Evolutionary conservation across 2,888 invertebrate species (phyloP), one percentile per base, ranked within the genome.

Genomic region (Ischnura elegans): DNA sequence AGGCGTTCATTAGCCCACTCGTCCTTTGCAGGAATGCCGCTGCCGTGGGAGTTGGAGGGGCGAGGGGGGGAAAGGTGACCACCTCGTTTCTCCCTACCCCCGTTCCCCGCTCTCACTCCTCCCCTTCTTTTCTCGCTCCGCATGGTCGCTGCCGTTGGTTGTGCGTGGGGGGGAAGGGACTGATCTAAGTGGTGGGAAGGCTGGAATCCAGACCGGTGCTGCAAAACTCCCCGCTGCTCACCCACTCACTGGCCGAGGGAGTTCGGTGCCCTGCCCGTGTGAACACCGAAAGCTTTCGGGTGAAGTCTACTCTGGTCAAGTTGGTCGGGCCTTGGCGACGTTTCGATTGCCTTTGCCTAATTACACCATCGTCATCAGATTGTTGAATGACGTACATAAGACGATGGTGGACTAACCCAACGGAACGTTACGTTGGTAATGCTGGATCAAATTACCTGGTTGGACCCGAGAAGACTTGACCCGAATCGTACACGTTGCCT

Each of bases 21-120:
- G 87, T 45, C 87, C 87, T 87, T 87, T 87, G 51, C 51, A 36
- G 87, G 87, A 87, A 87, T 87, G 87, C 87, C 87, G 51, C 87
- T 51, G 84, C 76, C n/a, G 76, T 84, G 36, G 51, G 46, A 55
- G 36, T 10, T 16, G 42, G 87, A 16, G 87, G 42, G 87, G 25
- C 66, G 29, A 87, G 61, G 45, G 55, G 61, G 43, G 36, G 93
- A 43, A 61, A 29, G 47, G 46, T 76, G 43, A 25, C 25, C 86
- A 25, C 45, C 29, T 0, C 43, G 13, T 85, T 43, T 43, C 43
- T 42, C 36, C 42, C 45, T 25, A 13, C 85, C 45, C 5, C 42
- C 43, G 16, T 19, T 19, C 36, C 21, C 42, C 25, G 6, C 5
- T 16, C 42, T 43, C 21, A n/a, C 19, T 45, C 85, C 42, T 16